Conservation (phyloP, 64 coral and sea anemone genomes). For the Pocillopora damicornis region DNA sequence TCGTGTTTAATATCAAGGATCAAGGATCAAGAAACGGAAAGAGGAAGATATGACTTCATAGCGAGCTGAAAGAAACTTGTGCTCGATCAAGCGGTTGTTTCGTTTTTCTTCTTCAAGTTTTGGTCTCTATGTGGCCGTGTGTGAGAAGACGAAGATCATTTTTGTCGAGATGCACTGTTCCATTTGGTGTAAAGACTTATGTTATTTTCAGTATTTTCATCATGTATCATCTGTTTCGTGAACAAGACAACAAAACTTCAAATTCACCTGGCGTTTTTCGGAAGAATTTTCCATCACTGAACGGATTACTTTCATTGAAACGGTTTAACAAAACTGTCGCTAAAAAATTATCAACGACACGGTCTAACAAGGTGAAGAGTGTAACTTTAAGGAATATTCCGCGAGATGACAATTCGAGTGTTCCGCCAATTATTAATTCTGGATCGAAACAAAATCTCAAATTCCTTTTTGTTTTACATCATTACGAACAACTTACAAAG, state of each 20-base stretch:
- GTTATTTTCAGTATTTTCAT: constrained; percentile 23
- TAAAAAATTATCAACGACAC: not conserved
- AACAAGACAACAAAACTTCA: not conserved
- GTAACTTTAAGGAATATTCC: not conserved
- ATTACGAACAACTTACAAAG: constrained; percentile 97
- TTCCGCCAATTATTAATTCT: not conserved
- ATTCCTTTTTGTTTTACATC: constrained; percentile 84
- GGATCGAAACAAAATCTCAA: constrained; percentile 21
- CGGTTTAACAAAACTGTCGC: not conserved
- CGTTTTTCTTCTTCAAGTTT: not conserved
- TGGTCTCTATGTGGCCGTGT: not conserved
- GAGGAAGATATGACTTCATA: too few species aligned
- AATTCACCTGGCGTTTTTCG: not conserved
- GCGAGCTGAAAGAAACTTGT: too few species aligned
- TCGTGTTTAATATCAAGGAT: too few species aligned
- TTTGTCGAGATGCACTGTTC: not conserved
- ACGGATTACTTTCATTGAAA: not conserved
- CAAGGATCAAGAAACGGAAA: too few species aligned
- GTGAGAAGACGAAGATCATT: not conserved
- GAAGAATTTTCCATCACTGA: not conserved
- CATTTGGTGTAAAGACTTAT: constrained; percentile 7
- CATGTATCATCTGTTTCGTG: constrained; percentile 12
- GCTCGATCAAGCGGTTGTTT: not conserved
- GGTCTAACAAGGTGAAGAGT: not conserved
- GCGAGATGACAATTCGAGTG: not conserved